Percentiles rank a stretch among this genome's conserved stretches.
phyloP scores from a whole-genome alignment of 2,113 vertebrate genomes.

The Morone saxatilis region DNA sequence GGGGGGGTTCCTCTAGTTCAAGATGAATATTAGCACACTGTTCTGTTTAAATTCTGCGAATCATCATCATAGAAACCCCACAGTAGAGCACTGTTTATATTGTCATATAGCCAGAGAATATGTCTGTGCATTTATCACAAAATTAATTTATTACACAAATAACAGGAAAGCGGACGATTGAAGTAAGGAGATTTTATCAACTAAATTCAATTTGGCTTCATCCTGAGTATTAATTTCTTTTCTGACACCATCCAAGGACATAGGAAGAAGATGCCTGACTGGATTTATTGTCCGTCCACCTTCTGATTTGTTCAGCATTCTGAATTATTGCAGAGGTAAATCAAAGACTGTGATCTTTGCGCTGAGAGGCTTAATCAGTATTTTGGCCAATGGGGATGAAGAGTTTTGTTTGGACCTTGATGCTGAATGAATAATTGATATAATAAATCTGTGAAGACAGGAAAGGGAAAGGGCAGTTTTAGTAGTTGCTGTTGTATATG shows the following conservation, averaged over 20 bases:
- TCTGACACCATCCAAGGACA: constrained; percentile 45
- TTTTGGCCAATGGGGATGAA: background rate
- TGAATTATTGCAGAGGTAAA: constrained; percentile 33
- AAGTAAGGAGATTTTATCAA: background rate
- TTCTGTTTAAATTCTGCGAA: background rate
- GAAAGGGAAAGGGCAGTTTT: background rate
- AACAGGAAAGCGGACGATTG: background rate
- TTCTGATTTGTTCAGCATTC: constrained; percentile 7
- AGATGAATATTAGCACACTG: background rate
- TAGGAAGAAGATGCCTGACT: background rate
- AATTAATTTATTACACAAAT: constrained; percentile 1
- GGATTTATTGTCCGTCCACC: constrained; percentile 25
- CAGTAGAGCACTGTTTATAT: background rate
- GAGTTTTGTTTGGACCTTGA: background rate
- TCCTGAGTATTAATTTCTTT: constrained; percentile 12
- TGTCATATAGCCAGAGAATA: background rate
- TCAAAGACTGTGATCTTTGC: constrained; percentile 14
- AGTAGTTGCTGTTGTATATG: background rate
- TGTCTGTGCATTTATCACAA: background rate
- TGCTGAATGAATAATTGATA: constrained; percentile 1
- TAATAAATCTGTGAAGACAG: constrained; percentile 7
- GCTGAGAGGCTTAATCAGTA: background rate
- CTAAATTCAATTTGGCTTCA: constrained; percentile 33
- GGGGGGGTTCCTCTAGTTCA: background rate
- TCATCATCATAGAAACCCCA: background rate